Evolutionary conservation across 2,113 vertebrate genomes (phyloP).

Genomic region (Cynocephalus volans): DNA sequence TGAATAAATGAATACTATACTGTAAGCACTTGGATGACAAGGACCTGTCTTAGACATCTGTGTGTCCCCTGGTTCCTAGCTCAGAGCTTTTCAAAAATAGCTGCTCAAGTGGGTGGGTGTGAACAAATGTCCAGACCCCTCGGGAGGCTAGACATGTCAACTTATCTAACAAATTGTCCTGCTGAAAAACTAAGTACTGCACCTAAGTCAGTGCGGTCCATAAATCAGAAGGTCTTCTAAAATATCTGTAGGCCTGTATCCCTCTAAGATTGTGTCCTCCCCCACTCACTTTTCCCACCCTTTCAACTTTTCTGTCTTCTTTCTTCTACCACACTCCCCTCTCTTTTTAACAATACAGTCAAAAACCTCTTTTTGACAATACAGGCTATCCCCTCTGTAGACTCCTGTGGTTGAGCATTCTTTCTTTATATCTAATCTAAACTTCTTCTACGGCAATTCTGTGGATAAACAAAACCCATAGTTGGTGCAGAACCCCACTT

Average conservation of each 20-base stretch:
- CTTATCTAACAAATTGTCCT: background rate
- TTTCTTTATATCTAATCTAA: background rate
- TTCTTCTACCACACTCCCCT: background rate
- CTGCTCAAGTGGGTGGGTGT: background rate
- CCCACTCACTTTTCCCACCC: background rate
- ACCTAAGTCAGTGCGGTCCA: conserved; percentile 2
- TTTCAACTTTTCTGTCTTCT: background rate
- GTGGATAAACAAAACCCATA: conserved; percentile 34
- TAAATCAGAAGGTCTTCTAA: background rate
- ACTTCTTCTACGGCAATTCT: conserved; percentile 31
- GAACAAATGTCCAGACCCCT: background rate
- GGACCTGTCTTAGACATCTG: background rate
- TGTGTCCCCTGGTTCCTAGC: background rate
- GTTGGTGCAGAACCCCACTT: conserved; percentile 8
- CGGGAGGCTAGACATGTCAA: background rate
- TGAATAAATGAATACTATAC: background rate
- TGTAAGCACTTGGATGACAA: background rate
- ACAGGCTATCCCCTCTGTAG: background rate
- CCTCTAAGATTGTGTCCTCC: background rate
- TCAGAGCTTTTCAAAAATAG: conserved; percentile 13
- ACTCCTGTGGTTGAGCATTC: background rate
- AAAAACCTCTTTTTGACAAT: background rate
- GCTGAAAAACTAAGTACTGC: background rate
- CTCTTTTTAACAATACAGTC: background rate
- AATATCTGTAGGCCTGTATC: background rate